Percentiles rank a stretch among this genome's conserved stretches.
phyloP scores from a whole-genome alignment of 2,797 vertebrate genomes.

The Anniella stebbinsi region DNA sequence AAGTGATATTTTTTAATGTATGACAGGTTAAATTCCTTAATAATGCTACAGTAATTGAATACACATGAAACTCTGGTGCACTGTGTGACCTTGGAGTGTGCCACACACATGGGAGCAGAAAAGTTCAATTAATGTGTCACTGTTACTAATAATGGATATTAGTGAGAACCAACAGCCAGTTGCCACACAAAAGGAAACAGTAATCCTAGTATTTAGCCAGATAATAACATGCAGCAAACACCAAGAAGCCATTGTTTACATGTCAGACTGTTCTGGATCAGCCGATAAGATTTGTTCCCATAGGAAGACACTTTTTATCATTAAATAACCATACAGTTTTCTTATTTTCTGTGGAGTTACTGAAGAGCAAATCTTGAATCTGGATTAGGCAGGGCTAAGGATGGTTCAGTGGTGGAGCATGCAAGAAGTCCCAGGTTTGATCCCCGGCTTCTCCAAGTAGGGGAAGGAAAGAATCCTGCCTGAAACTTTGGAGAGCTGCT shows the following conservation, averaged over 20 bases:
- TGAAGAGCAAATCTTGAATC: not conserved
- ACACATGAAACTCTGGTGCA: conserved; percentile 71
- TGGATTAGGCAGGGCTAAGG: not conserved
- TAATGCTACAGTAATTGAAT: conserved; percentile 75
- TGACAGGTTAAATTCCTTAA: conserved; percentile 72
- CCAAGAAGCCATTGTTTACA: conserved; percentile 59
- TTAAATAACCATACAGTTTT: conserved; percentile 31
- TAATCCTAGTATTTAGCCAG: conserved; percentile 66
- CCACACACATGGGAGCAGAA: conserved; percentile 85
- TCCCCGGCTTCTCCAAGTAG: too few species aligned
- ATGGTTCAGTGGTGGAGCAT: too few species aligned
- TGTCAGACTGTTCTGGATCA: conserved; percentile 45
- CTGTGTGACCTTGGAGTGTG: conserved; percentile 79
- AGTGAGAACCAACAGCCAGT: conserved; percentile 77
- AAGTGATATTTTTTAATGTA: conserved; percentile 67
- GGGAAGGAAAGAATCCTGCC: too few species aligned
- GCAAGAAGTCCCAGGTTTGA: too few species aligned
- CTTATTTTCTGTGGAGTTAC: not conserved
- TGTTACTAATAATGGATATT: conserved; percentile 80
- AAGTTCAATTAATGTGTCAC: conserved; percentile 84
- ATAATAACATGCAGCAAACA: conserved; percentile 55
- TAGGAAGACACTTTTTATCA: conserved; percentile 15
- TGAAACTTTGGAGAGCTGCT: too few species aligned
- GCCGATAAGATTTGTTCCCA: conserved; percentile 46
- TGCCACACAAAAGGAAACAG: conserved; percentile 56